Evolutionary conservation across 2,113 vertebrate genomes (phyloP), one percentile per base, ranked within the genome.

Genomic region (Myrmecophaga tridactyla): DNA sequence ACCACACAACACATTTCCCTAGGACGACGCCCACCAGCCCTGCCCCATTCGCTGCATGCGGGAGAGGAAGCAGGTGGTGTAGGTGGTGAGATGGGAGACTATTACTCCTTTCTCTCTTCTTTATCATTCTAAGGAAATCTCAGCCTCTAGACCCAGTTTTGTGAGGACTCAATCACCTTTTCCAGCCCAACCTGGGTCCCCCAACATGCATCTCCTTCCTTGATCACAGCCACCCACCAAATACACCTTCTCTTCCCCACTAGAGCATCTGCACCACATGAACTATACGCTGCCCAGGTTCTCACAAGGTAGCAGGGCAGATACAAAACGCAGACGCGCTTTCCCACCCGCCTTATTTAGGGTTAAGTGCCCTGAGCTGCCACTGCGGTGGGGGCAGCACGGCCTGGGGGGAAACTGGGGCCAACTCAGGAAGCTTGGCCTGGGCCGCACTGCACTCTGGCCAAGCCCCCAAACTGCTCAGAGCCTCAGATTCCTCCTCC

Each of bases 381-480:
- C 36, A 18, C 41, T 8, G 4, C 1, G 8, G 70, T 14, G 11
- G 6, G 36, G 1, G 80, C 34, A 8, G 2, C 34, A 9, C 6
- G 31, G 4, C 43, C 4, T 6, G 0, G 53, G 15, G 23, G 31
- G 53, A 41, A 51, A 12, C 13, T n/a, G 21, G 36, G 53, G 25
- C 11, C 25, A 7, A 17, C 56, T 34, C 27, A 0, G 20, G 34
- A 43, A 36, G 73, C 43, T n/a, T 7, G 7, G 29, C n/a, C n/a
- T n/a, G n/a, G n/a, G n/a, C n/a, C n/a, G n/a, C n/a, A n/a, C n/a
- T n/a, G n/a, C n/a, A n/a, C n/a, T n/a, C n/a, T n/a, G n/a, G n/a
- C 51, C 29, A 6, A 2, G 7, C 2, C 3, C 1, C 65, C 34
- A 1, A 1, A 10, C 41, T 4, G 18, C 62, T 34, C 31, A 4